Conservation (phyloP, 2,888 invertebrate species). For the Philaethria dido region DNA sequence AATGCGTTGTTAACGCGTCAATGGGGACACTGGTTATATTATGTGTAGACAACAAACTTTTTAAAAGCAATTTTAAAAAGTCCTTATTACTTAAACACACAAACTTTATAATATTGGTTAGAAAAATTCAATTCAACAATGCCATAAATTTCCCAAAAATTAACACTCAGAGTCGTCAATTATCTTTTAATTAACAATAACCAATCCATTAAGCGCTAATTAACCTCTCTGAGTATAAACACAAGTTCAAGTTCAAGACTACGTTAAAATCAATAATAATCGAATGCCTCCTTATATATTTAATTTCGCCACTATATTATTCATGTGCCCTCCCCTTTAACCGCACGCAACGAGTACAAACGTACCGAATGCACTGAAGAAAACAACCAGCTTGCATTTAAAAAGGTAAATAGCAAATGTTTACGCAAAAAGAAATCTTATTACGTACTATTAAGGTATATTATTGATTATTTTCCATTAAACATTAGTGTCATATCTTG, state of each 20-base stretch:
- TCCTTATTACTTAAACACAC: too few species aligned
- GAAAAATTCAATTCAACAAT: too few species aligned
- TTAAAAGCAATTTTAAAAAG: too few species aligned
- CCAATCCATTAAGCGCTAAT: neutral
- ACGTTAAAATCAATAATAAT: slow-evolving; percentile 6
- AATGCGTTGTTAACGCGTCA: too few species aligned
- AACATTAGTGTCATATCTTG: slow-evolving; percentile 12
- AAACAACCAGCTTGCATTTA: slow-evolving; percentile 9
- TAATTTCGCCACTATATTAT: neutral
- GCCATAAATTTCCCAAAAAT: neutral
- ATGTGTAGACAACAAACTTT: too few species aligned
- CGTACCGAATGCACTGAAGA: slow-evolving; percentile 42
- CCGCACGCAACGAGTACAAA: slow-evolving; percentile 35
- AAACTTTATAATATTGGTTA: too few species aligned
- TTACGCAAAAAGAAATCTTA: slow-evolving; percentile 1
- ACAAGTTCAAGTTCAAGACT: neutral
- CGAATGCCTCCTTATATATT: neutral
- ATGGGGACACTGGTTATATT: too few species aligned
- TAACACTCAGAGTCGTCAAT: neutral
- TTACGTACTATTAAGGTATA: neutral
- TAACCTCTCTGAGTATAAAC: neutral
- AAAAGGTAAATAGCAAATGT: slow-evolving; percentile 13
- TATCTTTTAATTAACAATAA: neutral
- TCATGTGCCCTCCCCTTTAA: slow-evolving; percentile 20
- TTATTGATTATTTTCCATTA: neutral